Evolutionary conservation across 2,113 vertebrate species (phyloP).

Genomic region (Morone chrysops): DNA sequence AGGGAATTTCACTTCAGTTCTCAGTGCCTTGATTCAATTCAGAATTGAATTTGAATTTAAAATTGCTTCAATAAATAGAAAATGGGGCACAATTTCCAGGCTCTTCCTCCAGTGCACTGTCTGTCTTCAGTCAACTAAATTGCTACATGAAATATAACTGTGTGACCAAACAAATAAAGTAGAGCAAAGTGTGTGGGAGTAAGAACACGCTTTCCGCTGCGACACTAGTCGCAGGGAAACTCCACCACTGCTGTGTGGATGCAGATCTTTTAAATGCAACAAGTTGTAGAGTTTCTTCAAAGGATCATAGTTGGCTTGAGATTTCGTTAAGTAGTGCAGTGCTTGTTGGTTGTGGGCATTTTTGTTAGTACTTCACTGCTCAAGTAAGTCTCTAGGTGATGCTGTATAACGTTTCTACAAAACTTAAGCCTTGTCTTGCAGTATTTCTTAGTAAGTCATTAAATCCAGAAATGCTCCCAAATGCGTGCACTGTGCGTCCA

Average conservation of each 20-base stretch:
- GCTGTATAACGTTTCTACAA: background rate
- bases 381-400: too few species aligned
- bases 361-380: too few species aligned
- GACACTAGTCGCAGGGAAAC: background rate
- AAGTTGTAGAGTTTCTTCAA: background rate
- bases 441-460: background rate
- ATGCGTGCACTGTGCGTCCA: background rate
- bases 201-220: conserved; percentile 4
- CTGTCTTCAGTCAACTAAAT: background rate
- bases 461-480: background rate
- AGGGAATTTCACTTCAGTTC: background rate
- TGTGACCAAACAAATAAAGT: background rate
- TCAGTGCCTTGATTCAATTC: background rate
- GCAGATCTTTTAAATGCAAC: background rate
- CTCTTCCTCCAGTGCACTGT: background rate
- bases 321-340: background rate
- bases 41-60: background rate
- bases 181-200: background rate
- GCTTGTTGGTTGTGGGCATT: background rate
- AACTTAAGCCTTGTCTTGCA: background rate
- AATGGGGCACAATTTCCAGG: background rate
- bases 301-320: too few species aligned
- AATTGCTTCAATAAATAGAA: background rate
- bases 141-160: conserved; percentile 8
- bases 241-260: background rate